A percentile compares a stretch with the other conserved stretches of the same genome.
Evolutionary conservation across 2,797 vertebrate genomes (phyloP).

Genomic region (Helostoma temminkii): DNA sequence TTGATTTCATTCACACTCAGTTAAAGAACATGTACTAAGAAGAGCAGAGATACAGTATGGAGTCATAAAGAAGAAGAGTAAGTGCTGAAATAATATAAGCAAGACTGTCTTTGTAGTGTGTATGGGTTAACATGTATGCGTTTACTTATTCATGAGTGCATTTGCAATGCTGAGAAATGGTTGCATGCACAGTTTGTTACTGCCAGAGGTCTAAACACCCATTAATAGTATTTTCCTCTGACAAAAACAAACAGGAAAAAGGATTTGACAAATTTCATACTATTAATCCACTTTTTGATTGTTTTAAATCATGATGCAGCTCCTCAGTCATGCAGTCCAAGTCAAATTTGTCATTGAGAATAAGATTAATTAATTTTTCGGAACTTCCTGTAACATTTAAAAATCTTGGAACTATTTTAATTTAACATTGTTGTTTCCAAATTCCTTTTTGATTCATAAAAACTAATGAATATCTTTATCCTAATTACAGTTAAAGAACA

Average conservation of each 20-base stretch:
- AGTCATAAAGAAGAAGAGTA: slow-evolving; percentile 48
- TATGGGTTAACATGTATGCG: neutral
- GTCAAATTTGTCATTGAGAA: slow-evolving; percentile 31
- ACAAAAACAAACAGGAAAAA: slow-evolving; percentile 24
- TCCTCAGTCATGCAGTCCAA: slow-evolving; percentile 30
- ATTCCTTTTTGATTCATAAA: slow-evolving; percentile 31
- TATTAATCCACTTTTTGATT: slow-evolving; percentile 19
- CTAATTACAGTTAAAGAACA: slow-evolving; percentile 24
- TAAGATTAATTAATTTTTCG: slow-evolving; percentile 31
- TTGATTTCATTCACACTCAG: slow-evolving; percentile 64
- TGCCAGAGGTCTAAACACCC: slow-evolving; percentile 1
- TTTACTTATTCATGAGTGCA: slow-evolving; percentile 22
- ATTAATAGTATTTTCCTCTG: neutral
- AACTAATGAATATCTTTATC: slow-evolving; percentile 9
- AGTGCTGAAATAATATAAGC: slow-evolving; percentile 40
- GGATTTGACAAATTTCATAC: neutral
- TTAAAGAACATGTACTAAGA: slow-evolving; percentile 58
- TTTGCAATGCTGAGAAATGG: slow-evolving; percentile 30
- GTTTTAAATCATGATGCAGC: slow-evolving; percentile 1
- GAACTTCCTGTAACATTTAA: slow-evolving; percentile 23
- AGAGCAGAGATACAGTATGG: slow-evolving; percentile 37
- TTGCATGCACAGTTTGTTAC: slow-evolving; percentile 19
- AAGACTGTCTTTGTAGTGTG: slow-evolving; percentile 20
- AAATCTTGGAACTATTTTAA: slow-evolving; percentile 24
- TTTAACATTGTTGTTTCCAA: slow-evolving; percentile 18